These are phyloP conservation scores for Parauchenoglanis ngamensis DNA, from an alignment of 2,797 vertebrate species.

Conservation along the genomic window DNA sequence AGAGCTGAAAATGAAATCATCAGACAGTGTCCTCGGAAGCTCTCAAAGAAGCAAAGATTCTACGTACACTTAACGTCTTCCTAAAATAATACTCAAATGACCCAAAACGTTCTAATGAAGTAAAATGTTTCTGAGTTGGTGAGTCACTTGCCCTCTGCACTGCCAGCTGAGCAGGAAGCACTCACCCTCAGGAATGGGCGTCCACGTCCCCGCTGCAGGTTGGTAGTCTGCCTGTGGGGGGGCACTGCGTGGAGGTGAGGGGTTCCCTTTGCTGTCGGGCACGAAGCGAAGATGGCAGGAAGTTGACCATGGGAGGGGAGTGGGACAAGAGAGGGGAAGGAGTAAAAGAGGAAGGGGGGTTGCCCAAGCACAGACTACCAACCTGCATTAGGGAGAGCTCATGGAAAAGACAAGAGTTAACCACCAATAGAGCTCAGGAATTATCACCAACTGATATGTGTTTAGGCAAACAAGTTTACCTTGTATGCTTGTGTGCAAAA, in stretches of 20 bases:
- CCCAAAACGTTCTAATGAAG: constrained; percentile 1
- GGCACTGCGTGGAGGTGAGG: constrained; percentile 79
- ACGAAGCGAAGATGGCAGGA: constrained; percentile 60
- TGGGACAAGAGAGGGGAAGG: constrained; percentile 27
- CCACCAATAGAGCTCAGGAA: constrained; percentile 49
- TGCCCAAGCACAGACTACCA: constrained; percentile 79
- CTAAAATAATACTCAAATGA: constrained; percentile 10
- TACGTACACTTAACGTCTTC: background rate
- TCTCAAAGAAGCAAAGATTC: background rate
- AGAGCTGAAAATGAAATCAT: constrained; percentile 9
- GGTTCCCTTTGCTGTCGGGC: constrained; percentile 70
- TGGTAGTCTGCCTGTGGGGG: constrained; percentile 81
- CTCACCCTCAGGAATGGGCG: constrained; percentile 77
- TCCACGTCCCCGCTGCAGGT: constrained; percentile 78
- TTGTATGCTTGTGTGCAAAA: no score
- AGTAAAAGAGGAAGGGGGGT: constrained; percentile 22
- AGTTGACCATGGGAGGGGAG: constrained; percentile 59
- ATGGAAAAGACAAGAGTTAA: constrained; percentile 78
- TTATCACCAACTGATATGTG: background rate
- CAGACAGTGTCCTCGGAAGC: background rate
- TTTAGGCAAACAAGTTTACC: background rate
- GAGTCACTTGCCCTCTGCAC: constrained; percentile 68
- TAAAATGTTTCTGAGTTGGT: background rate
- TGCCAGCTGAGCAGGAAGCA: constrained; percentile 62
- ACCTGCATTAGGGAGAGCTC: constrained; percentile 83